These are phyloP conservation scores for Epinotia demarniana DNA, from an alignment of 2,888 invertebrate species.

Conservation along the genomic window DNA sequence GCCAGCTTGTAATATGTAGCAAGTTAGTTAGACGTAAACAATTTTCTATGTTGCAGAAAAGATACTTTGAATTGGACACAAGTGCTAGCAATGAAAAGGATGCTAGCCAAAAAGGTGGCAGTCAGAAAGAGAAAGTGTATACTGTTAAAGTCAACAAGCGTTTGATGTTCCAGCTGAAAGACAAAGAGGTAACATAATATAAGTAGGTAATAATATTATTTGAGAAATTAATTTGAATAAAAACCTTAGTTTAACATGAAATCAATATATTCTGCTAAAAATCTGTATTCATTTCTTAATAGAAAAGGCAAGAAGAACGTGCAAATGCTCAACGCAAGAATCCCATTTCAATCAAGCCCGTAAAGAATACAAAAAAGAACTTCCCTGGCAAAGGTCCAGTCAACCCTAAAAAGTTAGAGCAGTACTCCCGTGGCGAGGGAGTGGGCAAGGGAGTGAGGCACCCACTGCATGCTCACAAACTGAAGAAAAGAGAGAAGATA, in stretches of 20 bases:
- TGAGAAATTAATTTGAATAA: no score
- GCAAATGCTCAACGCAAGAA: slow-evolving; percentile 1
- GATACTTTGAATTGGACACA: slow-evolving; percentile 65
- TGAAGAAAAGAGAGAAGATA: slow-evolving; percentile 87
- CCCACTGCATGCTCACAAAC: slow-evolving; percentile 85
- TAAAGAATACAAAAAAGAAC: slow-evolving; percentile 49
- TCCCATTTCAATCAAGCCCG: slow-evolving; percentile 35
- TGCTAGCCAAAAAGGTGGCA: slow-evolving; percentile 46
- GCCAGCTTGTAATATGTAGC: background rate
- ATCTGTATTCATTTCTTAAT: background rate
- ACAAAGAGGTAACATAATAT: slow-evolving; percentile 57
- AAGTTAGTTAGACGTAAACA: background rate
- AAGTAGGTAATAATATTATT: no score
- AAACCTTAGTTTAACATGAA: no score
- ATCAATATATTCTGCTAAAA: background rate
- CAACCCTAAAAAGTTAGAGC: slow-evolving; percentile 80
- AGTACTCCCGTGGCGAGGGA: slow-evolving; percentile 87
- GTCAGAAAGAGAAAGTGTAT: slow-evolving; percentile 62
- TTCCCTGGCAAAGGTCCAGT: slow-evolving; percentile 83
- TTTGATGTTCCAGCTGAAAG: slow-evolving; percentile 59
- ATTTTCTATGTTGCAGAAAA: slow-evolving; percentile 56
- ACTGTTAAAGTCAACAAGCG: slow-evolving; percentile 68
- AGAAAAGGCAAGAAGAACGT: slow-evolving; percentile 17
- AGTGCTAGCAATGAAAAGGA: slow-evolving; percentile 49
- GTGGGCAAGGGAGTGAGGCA: slow-evolving; percentile 86